Evolutionary conservation across 2,888 invertebrate genomes (phyloP).

Genomic region (Lepidochrysops patricia): DNA sequence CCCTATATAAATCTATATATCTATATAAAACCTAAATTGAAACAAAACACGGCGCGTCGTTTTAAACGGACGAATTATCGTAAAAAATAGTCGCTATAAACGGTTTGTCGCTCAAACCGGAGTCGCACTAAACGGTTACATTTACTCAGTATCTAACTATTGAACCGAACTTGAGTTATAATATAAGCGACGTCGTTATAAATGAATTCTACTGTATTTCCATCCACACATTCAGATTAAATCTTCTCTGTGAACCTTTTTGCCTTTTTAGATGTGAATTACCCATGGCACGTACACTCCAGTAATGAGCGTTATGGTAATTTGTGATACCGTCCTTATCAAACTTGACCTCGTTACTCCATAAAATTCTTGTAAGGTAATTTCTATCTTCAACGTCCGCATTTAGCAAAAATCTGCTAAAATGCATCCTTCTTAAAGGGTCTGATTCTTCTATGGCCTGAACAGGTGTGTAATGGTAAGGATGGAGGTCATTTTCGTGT

Average conservation of each 20-base stretch:
- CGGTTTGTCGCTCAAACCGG: too few relatives aligned
- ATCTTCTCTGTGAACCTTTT: constrained; percentile 29
- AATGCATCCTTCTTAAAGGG: constrained; percentile 26
- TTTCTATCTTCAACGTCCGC: constrained; percentile 27
- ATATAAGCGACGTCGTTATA: too few relatives aligned
- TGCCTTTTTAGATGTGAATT: constrained; percentile 12
- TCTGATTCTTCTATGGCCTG: constrained; percentile 27
- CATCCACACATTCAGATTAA: constrained; percentile 30
- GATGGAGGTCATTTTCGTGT: constrained; percentile 22
- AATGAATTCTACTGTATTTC: too few relatives aligned
- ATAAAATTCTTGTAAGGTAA: constrained; percentile 26
- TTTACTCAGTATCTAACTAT: too few relatives aligned
- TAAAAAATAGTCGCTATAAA: too few relatives aligned
- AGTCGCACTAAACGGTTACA: too few relatives aligned
- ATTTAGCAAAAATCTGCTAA: constrained; percentile 29
- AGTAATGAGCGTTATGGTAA: constrained; percentile 28
- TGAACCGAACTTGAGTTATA: too few relatives aligned
- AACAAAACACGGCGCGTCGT: too few relatives aligned
- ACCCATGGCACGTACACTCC: constrained; percentile 19
- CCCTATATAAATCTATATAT: too few relatives aligned
- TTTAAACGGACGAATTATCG: too few relatives aligned
- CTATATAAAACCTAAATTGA: too few relatives aligned
- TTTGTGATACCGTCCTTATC: constrained; percentile 28
- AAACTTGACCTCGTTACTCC: constrained; percentile 30
- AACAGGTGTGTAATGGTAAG: constrained; percentile 27